A percentile compares a stretch with the other conserved stretches of the same genome.
phyloP scores from a whole-genome alignment of 2,888 invertebrate species.

The Idaea biselata region DNA sequence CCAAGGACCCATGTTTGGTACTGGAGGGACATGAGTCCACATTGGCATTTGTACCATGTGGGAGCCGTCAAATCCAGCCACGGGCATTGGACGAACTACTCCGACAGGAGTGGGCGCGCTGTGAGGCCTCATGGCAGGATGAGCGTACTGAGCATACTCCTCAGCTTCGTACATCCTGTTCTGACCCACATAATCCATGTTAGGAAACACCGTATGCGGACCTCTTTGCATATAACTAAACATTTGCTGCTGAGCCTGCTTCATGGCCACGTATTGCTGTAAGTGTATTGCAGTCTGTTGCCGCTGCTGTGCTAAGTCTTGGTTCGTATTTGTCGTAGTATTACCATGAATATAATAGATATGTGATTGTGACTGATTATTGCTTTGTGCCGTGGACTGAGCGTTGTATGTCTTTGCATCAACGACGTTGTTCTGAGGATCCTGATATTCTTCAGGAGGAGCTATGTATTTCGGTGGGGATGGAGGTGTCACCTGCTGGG shows the following conservation, averaged over 20 bases:
- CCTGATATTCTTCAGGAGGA: conserved; percentile 75
- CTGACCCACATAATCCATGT: conserved; percentile 54
- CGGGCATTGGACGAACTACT: conserved; percentile 59
- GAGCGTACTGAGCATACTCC: conserved; percentile 61
- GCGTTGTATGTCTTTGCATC: conserved; percentile 57
- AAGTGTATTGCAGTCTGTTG: conserved; percentile 75
- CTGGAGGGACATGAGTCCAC: conserved; percentile 68
- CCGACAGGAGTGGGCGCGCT: conserved; percentile 67
- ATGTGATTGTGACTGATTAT: conserved; percentile 48
- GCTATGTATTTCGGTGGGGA: conserved; percentile 72
- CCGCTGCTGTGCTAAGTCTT: conserved; percentile 67
- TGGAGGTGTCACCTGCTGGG: conserved; percentile 71
- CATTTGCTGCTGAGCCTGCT: conserved; percentile 78
- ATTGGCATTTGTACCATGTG: conserved; percentile 71
- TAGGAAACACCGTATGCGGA: conserved; percentile 70
- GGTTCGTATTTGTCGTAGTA: conserved; percentile 42
- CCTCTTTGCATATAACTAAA: conserved; percentile 68
- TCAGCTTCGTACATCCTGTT: conserved; percentile 62
- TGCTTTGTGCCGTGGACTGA: conserved; percentile 38
- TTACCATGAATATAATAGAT: conserved; percentile 75
- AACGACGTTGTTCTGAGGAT: conserved; percentile 60
- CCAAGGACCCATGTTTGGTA: conserved; percentile 66
- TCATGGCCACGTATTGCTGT: conserved; percentile 78
- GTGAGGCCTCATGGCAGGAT: conserved; percentile 62
- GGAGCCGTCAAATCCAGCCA: conserved; percentile 56